Evolutionary conservation across 2,888 invertebrate genomes (phyloP), one percentile per base, ranked within the genome.

Genomic region (Pristionchus entomophagus): DNA sequence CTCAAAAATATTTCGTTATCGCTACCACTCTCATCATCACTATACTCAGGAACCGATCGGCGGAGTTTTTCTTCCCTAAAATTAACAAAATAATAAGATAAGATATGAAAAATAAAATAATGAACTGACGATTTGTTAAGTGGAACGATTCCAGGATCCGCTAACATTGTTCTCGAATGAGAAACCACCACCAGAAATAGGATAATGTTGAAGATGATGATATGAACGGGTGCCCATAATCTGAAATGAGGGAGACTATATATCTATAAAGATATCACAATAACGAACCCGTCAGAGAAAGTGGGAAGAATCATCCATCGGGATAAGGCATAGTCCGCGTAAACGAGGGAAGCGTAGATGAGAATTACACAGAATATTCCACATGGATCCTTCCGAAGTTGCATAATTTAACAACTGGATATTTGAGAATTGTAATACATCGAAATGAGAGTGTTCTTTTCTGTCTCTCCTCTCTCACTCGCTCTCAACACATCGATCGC

Each of bases 91-190:
- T 29, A 35, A 78, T 81, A 26, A 10, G 80, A 62, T 62, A 32
- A 29, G 5, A 32, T 65, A 85, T 56, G 1, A 51, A 19, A 19
- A 26, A 56, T 1, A 49, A 51, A 22, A 29, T 6, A 17, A 80
- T 38, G 26, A 29, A 80, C 93, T 96, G 96, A 93, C 96, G 95
- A 73, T 93, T 93, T 45, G 94, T 95, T 85, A 96, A 94, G n/a
- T 96, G 93, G 97, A 65, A 97, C 96, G 82, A 96, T 96, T 3
- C 97, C 97, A 5, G 97, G 97, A 94, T 97, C 97, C n/a, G 96
- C 96, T 91, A 96, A 95, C 86, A 97, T 96, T 14, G 97, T 97
- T 92, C 96, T 95, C n/a, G 96, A 92, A 94, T 97, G 97, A 3
- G 97, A 95, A 94, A 96, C 95, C 83, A 95, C 94, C 87, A 97